Conservation (phyloP, 2,888 invertebrate species). For the Pterostichus madidus region DNA sequence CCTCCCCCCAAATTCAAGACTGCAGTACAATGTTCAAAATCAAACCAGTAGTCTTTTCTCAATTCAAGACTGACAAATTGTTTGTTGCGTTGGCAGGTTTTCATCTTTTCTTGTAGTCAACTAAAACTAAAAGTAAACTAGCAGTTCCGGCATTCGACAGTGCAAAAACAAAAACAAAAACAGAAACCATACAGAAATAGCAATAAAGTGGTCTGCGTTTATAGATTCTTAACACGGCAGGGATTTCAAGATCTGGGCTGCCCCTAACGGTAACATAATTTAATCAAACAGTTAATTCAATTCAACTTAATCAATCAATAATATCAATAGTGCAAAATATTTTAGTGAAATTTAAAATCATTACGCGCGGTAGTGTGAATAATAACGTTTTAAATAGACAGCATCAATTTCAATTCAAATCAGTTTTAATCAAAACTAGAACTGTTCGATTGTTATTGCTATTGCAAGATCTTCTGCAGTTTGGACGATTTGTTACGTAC, state of each 20-base stretch:
- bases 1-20: background rate
- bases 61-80: constrained; percentile 44
- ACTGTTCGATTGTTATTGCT: constrained; percentile 46
- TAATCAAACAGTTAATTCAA: constrained; percentile 23
- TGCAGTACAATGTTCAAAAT: background rate
- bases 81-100: background rate
- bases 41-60: constrained; percentile 2
- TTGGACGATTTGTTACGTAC: constrained; percentile 6
- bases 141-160: constrained; percentile 31
- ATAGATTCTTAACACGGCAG: constrained; percentile 63
- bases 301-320: constrained; percentile 65
- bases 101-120: constrained; percentile 1
- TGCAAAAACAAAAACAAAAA: background rate
- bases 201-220: constrained; percentile 57
- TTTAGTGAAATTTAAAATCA: constrained; percentile 54
- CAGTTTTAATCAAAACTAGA: constrained; percentile 45
- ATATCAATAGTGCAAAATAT: constrained; percentile 66
- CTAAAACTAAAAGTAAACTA: constrained; percentile 1
- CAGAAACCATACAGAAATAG: constrained; percentile 45
- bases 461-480: constrained; percentile 33
- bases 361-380: constrained; percentile 46
- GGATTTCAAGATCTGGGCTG: constrained; percentile 54
- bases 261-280: constrained; percentile 58
- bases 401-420: constrained; percentile 38
- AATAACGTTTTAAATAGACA: constrained; percentile 43